Base-by-base conservation (phyloP, 2,888 invertebrate species). In the Rhimphoctona megacephalus region DNA sequence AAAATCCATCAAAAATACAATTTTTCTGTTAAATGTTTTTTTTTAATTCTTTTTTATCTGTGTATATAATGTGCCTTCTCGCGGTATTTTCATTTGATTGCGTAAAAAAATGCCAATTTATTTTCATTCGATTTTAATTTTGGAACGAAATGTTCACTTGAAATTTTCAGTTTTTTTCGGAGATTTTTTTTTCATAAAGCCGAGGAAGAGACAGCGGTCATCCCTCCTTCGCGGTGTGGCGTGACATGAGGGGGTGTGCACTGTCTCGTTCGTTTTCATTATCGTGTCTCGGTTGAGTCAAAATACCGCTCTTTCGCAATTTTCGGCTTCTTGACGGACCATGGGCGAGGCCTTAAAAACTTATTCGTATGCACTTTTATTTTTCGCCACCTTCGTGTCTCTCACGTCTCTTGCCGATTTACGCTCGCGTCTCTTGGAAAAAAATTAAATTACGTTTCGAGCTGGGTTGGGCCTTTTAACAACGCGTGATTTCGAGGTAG, bases 181-280 rank as follows among this genome's bases (percentile, higher is more conserved):
- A 36, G 11, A 4, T 52, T 25, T 39, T 43, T 43, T 22, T 17
- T 30, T 8, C 11, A 19, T 33, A 33, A 52, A 33, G 36, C 14
- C 14, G 22, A 30, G 43, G 11, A 57, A 39, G 57, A 73, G 39
- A 77, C 61, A 33, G 61, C 80, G 22, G 85, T 83, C 90, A 87
- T 89, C 90, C 88, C 89, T 88, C 76, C 82, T 74, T 88, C 82
- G 83, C 70, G 85, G 78, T 61, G 69, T 72, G 77, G 72, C 67
- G 78, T 78, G 72, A 77, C 69, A 70, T 52, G 83, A 85, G 88
- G 81, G 87, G 88, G 88, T 88, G 87, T 88, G 87, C 79, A 82
- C 88, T 78, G 82, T 90, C 91, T 91, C 91, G 90, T 91, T 91
- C 87, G 89, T 91, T 90, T 90, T 87, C 91, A 90, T 91, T 90